These are phyloP conservation scores for Arnoldichthys spilopterus DNA, from an alignment of 2,797 vertebrate genomes.

Conservation along the genomic window DNA sequence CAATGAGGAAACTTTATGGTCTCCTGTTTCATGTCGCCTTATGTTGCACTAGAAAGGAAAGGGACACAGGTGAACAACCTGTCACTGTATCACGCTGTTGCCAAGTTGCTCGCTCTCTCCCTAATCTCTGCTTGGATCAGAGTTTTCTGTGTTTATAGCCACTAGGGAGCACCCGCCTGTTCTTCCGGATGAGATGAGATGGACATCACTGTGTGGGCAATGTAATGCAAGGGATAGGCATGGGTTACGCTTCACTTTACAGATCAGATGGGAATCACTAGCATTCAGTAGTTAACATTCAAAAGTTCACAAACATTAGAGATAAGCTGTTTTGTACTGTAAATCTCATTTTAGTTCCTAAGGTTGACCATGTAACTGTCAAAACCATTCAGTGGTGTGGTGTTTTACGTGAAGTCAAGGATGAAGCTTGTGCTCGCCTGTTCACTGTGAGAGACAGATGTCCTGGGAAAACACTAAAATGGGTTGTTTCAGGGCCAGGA, in stretches of 20 bases:
- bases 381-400: neutral
- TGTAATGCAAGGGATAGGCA: slow-evolving; percentile 45
- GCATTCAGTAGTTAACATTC: no score
- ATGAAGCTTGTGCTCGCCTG: neutral
- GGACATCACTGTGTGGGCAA: slow-evolving; percentile 44
- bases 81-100: slow-evolving; percentile 18
- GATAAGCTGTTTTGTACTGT: neutral
- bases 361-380: neutral
- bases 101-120: neutral
- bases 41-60: slow-evolving; percentile 20
- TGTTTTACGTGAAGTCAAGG: neutral
- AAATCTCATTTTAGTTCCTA: slow-evolving; percentile 20
- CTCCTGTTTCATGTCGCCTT: neutral
- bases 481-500: no score
- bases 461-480: no score
- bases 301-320: slow-evolving; percentile 3
- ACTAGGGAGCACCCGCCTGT: slow-evolving; percentile 43
- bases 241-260: slow-evolving; percentile 18
- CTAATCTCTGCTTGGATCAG: slow-evolving; percentile 46
- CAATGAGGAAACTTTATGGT: neutral
- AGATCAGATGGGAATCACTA: slow-evolving; percentile 58
- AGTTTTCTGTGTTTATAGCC: slow-evolving; percentile 35
- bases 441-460: neutral
- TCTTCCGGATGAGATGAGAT: slow-evolving; percentile 50
- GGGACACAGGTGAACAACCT: slow-evolving; percentile 49